Evolutionary conservation across 1,140 invertebrate species (phyloP), one percentile per base, ranked within the genome.

Genomic region (Macrosteles quadrilineatus): DNA sequence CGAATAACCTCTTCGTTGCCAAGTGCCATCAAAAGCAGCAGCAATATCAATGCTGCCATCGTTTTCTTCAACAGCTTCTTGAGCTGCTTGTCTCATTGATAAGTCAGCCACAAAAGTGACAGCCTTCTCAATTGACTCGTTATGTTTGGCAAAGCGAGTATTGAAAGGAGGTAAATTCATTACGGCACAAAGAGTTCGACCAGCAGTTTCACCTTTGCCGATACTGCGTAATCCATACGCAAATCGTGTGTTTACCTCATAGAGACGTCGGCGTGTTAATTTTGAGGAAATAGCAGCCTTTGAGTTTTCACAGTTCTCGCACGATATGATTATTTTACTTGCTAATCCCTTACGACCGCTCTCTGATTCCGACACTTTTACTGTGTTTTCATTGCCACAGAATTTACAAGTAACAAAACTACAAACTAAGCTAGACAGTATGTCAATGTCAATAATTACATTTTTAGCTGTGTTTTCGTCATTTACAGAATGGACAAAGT

Each of bases 111-210:
- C 50, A 55, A 21, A 6, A 11, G 19, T 9, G 19, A 55, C 4
- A 68, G 17, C 32, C 4, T n/a, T n/a, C n/a, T n/a, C n/a, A n/a
- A n/a, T n/a, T n/a, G n/a, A n/a, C n/a, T n/a, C n/a, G n/a, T n/a
- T n/a, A n/a, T n/a, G n/a, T n/a, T n/a, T n/a, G n/a, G n/a, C n/a
- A n/a, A n/a, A n/a, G n/a, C n/a, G n/a, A 4, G 12, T 30, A 19
- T 40, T 23, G 3, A 25, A 45, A 30, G 12, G 21, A 68, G 45
- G 47, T 25, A 68, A 40, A 25, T 68, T 57, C 67, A 68, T 63
- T 3, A 68, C 3, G 14, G 21, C 67, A 59, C 67, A 68, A 2
- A 68, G 67, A 63, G 32, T 30, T 57, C 47, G 4, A 19, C 47
- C 30, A 4, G 67, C 45, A 23, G 47, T 25, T 57, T 63, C 12